Evolutionary conservation across 2,113 vertebrate genomes (phyloP), one percentile per base, ranked within the genome.

Genomic region (Scartelaos histophorus): DNA sequence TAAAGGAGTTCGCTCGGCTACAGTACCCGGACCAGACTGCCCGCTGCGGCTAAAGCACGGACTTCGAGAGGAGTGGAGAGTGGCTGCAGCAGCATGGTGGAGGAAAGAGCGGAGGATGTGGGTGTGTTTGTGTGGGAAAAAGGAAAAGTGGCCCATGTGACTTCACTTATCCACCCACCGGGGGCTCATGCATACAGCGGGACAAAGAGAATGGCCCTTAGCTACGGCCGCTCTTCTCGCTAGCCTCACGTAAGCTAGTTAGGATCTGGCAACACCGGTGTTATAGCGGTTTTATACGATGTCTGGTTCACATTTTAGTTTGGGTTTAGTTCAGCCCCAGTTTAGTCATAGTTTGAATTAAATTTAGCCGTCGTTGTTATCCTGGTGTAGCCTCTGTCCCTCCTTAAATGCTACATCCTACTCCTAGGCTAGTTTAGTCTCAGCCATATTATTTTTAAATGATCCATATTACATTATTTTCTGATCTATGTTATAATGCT

Each of bases 51-150:
- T 35, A 60, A 74, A 76, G 34, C 73, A 53, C 24, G 82, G 76
- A 47, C 82, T 67, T 25, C 38, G 29, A 66, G 29, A 38, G 22
- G 82, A 86, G 83, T 24, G 69, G 75, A 49, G 76, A 85, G 81
- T 13, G 80, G 76, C 76, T 85, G 90, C 85, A 75, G 57, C 57
- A 60, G 58, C 58, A 61, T 61, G 58, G 58, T 71, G 82, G 84
- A 87, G 87, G 86, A 86, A 83, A 76, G 82, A 88, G 38, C 38
- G 87, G 85, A 86, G 85, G 78, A 71, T 81, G 90, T 91, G 90
- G 84, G 89, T 89, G 90, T 90, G 90, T 89, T 89, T 86, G 87
- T 90, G 90, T 89, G 87, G 82, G 84, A 89, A 89, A 91, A 90
- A 85, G 81, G 80, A 88, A 88, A 87, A 90, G 87, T 85, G 86